Conservation (phyloP, 2,888 invertebrate genomes). For the Himalopsyche tibetana region DNA sequence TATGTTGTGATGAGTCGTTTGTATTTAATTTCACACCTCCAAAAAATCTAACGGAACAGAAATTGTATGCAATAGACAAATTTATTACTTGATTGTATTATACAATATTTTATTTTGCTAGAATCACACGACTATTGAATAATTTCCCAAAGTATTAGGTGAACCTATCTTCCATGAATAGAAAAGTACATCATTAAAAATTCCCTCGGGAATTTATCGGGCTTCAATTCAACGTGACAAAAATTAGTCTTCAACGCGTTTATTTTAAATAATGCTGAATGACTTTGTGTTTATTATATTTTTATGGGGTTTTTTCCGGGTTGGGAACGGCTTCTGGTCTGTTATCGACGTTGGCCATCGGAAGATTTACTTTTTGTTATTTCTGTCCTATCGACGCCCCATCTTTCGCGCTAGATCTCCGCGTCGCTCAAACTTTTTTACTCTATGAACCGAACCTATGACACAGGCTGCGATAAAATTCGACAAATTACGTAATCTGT, state of each 20-base stretch:
- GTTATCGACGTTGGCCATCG: slow-evolving; percentile 28
- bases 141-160: too few relatives aligned
- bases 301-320: slow-evolving; percentile 36
- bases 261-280: slow-evolving; percentile 1
- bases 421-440: slow-evolving; percentile 33
- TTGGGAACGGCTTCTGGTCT: background rate
- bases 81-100: too few relatives aligned
- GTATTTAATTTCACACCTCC: too few relatives aligned
- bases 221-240: background rate
- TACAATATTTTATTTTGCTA: too few relatives aligned
- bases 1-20: too few relatives aligned
- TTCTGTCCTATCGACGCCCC: slow-evolving; percentile 38
- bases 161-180: background rate
- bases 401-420: slow-evolving; percentile 5
- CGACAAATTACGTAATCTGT: background rate
- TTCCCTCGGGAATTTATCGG: background rate
- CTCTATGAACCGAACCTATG: background rate
- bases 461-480: slow-evolving; percentile 4
- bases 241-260: background rate
- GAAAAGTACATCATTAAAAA: background rate
- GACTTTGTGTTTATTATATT: slow-evolving; percentile 35
- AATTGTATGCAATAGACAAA: too few relatives aligned
- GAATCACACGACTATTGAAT: too few relatives aligned
- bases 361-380: slow-evolving; percentile 43
- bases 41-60: too few relatives aligned